Evolutionary conservation across 2,113 vertebrate species (phyloP).

Genomic region (chimpanzee (Pan troglodytes)): NHGRI_mPanTro3-v2.1_pri NC_072398.2:34030001-34030500

Average conservation of each 20-base stretch:
- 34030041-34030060: too few relatives aligned
- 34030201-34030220: neutral
- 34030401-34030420: slow-evolving; percentile 52
- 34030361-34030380: slow-evolving; percentile 14
- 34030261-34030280: slow-evolving; percentile 58
- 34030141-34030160: neutral
- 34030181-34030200: neutral
- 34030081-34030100: neutral
- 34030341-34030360: slow-evolving; percentile 53
- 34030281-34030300: slow-evolving; percentile 51
- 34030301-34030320: slow-evolving; percentile 65
- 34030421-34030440: neutral
- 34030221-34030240: neutral
- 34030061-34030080: neutral
- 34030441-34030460: neutral
- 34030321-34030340: slow-evolving; percentile 60
- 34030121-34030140: neutral
- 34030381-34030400: slow-evolving; percentile 32
- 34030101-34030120: neutral
- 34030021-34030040: too few relatives aligned
- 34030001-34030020: too few relatives aligned
- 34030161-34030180: neutral
- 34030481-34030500: neutral
- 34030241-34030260: slow-evolving; percentile 3
- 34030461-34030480: neutral